A percentile compares a stretch with the other conserved stretches of the same genome.
These are phyloP conservation scores for Meriones unguiculatus DNA, from an alignment of 2,113 vertebrate genomes.

Conservation along the genomic window DNA sequence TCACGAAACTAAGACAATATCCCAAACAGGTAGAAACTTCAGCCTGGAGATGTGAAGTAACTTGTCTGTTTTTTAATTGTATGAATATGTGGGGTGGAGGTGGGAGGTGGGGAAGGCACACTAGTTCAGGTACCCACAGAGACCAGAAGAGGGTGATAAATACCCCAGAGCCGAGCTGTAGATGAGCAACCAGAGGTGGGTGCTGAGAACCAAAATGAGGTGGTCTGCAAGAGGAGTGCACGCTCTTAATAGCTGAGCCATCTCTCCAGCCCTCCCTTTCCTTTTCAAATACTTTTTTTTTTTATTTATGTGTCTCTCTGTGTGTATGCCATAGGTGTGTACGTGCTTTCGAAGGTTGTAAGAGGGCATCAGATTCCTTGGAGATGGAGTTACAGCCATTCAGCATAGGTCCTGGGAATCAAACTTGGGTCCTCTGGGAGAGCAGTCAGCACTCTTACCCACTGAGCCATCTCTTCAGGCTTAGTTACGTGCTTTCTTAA, in stretches of 20 bases:
- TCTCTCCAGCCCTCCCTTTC: background rate
- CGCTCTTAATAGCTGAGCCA: background rate
- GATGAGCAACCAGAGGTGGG: background rate
- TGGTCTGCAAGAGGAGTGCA: background rate
- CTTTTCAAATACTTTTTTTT: background rate
- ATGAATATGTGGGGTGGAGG: background rate
- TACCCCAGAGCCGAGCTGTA: background rate
- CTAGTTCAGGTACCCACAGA: background rate
- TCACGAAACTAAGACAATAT: background rate
- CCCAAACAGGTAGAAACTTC: background rate
- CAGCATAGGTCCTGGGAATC: too few relatives aligned
- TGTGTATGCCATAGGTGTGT: background rate
- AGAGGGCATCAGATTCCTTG: background rate
- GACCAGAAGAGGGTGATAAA: background rate
- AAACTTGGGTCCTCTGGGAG: background rate
- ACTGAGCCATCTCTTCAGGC: background rate
- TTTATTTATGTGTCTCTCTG: background rate
- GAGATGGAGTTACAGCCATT: background rate
- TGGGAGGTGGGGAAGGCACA: background rate
- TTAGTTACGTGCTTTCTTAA: background rate
- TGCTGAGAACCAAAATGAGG: background rate
- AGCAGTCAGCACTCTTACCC: background rate
- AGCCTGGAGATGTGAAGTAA: background rate
- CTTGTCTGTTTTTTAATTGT: background rate
- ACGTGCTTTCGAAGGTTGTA: background rate